Evolutionary conservation across 2,113 vertebrate genomes (phyloP).

Genomic region (Lasiurus borealis): DNA sequence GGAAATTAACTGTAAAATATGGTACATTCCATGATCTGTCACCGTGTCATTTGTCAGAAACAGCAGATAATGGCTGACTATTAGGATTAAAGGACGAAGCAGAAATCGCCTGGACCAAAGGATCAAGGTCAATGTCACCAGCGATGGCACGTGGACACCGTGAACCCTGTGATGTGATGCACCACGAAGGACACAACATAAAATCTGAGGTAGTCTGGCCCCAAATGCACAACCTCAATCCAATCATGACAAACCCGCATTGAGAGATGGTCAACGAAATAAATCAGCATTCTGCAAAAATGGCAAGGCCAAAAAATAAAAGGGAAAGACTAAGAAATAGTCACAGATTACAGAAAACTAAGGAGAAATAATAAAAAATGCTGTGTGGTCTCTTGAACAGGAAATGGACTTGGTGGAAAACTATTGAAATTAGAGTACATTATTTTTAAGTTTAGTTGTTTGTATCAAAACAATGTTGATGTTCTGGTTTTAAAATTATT

Average conservation of each 20-base stretch:
- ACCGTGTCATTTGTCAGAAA: neutral
- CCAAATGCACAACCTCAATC: neutral
- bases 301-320: neutral
- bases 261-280: neutral
- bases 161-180: neutral
- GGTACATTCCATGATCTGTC: neutral
- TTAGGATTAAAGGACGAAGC: conserved; percentile 2
- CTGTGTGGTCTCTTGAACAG: neutral
- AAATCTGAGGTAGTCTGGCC: neutral
- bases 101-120: neutral
- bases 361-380: neutral
- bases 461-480: neutral
- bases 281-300: neutral
- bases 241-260: neutral
- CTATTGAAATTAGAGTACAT: neutral
- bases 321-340: neutral
- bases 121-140: neutral
- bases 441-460: conserved; percentile 14
- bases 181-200: neutral
- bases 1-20: conserved; percentile 1
- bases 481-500: neutral
- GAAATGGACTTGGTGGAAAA: neutral
- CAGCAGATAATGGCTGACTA: neutral
- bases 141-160: neutral
- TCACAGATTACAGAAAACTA: neutral